These are phyloP conservation scores for Chromis chromis DNA, from an alignment of 2,797 vertebrate genomes.

Conservation along the genomic window DNA sequence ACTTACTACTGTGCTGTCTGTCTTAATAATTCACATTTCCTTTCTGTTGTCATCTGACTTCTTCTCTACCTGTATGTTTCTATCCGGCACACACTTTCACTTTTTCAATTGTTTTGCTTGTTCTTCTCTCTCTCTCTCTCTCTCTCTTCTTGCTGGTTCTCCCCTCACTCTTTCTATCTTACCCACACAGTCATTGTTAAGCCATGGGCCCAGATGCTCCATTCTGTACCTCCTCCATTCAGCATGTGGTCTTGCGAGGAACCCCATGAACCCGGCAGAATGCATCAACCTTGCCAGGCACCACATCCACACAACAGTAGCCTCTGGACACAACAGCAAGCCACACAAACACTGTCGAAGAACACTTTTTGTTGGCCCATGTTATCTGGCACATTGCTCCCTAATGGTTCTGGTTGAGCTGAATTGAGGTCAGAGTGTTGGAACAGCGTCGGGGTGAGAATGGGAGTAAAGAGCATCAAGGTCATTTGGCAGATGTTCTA, in stretches of 20 bases:
- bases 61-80: constrained; percentile 19
- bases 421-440: constrained; percentile 67
- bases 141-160: neutral
- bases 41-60: constrained; percentile 5
- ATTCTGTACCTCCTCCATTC: constrained; percentile 55
- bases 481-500: constrained; percentile 67
- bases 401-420: constrained; percentile 71
- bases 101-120: neutral
- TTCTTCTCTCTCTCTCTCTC: neutral
- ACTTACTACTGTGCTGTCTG: constrained; percentile 17
- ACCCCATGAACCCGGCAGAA: constrained; percentile 72
- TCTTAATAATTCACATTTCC: constrained; percentile 23
- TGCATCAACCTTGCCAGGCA: constrained; percentile 64
- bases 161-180: constrained; percentile 36
- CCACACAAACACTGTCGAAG: constrained; percentile 64
- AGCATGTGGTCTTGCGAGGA: constrained; percentile 59
- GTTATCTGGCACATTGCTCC: constrained; percentile 65
- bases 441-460: constrained; percentile 65
- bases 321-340: constrained; percentile 61
- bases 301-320: constrained; percentile 68
- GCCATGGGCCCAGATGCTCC: constrained; percentile 53
- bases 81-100: neutral
- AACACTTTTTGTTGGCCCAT: constrained; percentile 62
- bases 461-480: constrained; percentile 75
- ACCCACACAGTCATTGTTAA: constrained; percentile 57